These are phyloP conservation scores for Platalea minor DNA, from an alignment of 2,797 vertebrate genomes.

Conservation along the genomic window DNA sequence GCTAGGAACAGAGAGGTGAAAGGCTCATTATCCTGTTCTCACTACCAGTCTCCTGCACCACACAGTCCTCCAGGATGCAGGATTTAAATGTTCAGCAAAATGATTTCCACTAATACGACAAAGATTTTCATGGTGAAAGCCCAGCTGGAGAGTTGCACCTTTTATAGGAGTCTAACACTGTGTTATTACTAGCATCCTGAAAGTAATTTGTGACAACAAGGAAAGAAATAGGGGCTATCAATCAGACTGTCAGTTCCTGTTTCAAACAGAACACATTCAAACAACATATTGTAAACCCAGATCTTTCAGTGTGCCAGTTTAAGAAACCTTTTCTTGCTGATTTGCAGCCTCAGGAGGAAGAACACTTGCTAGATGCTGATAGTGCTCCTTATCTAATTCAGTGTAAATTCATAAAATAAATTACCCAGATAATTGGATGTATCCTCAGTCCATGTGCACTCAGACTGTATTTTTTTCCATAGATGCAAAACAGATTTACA, in stretches of 20 bases:
- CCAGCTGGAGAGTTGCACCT: constrained; percentile 20
- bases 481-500: constrained; percentile 67
- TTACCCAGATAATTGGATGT: constrained; percentile 53
- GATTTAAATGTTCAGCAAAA: constrained; percentile 43
- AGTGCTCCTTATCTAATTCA: constrained; percentile 61
- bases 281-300: constrained; percentile 53
- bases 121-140: constrained; percentile 32
- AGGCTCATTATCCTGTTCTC: constrained; percentile 30
- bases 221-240: constrained; percentile 66
- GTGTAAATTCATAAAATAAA: constrained; percentile 69
- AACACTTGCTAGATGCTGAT: constrained; percentile 11
- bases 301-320: constrained; percentile 26
- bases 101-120: constrained; percentile 42
- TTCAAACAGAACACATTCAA: constrained; percentile 58
- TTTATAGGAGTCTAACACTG: constrained; percentile 15
- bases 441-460: constrained; percentile 25
- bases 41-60: neutral
- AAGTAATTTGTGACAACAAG: constrained; percentile 64
- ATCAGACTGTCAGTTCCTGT: constrained; percentile 59
- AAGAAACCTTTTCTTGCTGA: constrained; percentile 33
- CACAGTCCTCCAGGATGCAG: neutral
- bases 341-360: constrained; percentile 52
- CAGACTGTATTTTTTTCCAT: constrained; percentile 31
- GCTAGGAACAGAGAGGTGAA: neutral
- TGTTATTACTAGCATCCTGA: constrained; percentile 32